Evolutionary conservation across 2,888 invertebrate genomes (phyloP).

Genomic region (Andrena trimmerana): DNA sequence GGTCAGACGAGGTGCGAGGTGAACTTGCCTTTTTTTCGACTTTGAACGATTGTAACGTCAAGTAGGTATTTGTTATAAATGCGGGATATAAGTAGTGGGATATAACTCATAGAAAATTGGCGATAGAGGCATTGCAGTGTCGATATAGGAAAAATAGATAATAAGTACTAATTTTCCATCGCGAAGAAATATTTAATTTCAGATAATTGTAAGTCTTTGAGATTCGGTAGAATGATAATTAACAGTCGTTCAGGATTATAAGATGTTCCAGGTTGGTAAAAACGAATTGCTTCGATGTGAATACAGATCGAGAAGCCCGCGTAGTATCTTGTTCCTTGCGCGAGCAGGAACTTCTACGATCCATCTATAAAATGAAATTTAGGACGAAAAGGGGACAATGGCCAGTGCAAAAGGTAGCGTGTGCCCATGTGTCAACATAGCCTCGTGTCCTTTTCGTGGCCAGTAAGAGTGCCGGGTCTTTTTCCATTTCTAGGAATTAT

Average conservation of each 20-base stretch:
- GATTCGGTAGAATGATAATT: too few species aligned
- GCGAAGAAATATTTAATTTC: too few species aligned
- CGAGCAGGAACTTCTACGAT: slow-evolving; percentile 76
- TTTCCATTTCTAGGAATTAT: slow-evolving; percentile 67
- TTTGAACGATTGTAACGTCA: too few species aligned
- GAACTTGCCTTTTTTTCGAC: too few species aligned
- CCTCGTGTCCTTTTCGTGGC: slow-evolving; percentile 45
- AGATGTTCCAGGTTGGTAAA: neutral
- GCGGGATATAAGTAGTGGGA: too few species aligned
- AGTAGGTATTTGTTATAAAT: too few species aligned
- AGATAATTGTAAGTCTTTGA: too few species aligned
- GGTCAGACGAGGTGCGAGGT: neutral
- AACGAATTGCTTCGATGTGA: slow-evolving; percentile 40
- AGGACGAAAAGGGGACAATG: slow-evolving; percentile 47
- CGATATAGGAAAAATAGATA: too few species aligned
- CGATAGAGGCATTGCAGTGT: too few species aligned
- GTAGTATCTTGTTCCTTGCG: slow-evolving; percentile 33
- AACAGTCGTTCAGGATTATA: neutral
- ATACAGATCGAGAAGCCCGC: slow-evolving; percentile 31
- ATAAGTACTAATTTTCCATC: too few species aligned
- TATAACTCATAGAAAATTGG: too few species aligned
- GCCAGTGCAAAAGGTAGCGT: slow-evolving; percentile 38
- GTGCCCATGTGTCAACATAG: slow-evolving; percentile 49
- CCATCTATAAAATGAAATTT: slow-evolving; percentile 78
- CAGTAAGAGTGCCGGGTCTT: slow-evolving; percentile 58